Base-by-base conservation (phyloP, 37 sponge, comb jelly and placozoan genomes). In the Oopsacas minuta region DNA sequence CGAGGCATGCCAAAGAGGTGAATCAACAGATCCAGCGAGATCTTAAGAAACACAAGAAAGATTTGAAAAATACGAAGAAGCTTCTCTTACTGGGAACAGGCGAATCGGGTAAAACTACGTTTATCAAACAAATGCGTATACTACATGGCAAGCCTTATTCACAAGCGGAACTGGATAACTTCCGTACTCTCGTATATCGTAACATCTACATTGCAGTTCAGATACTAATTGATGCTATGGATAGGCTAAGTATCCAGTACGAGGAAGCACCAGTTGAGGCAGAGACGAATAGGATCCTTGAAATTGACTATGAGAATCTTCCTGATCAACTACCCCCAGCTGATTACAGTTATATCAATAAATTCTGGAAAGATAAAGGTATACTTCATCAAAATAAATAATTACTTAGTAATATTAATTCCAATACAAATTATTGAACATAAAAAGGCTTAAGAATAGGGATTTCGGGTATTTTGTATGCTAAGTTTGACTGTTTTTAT, bases 51-150 rank as follows among this genome's bases (percentile, higher is more conserved):
- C 88, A 91, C 83, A 91, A 88, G 75, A 89, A 86, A 52, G 87
- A 91, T 20, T 37, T 84, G 1, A 88, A 88, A 10, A 88, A 89
- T 32, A 93, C 94, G 75, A 87, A 91, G 42, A 97, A 97, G 87
- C 90, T 97, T 15, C 86, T 97, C 35, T 75, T 97, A 12, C 82
- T 97, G 34, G 99, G 99, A 0, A 95, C 95, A 0, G 99, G 99
- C 30, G 99, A 97, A 36, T 87, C 94, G 36, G 99, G 99, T 17
- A 97, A 97, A 88, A 94, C 93, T 39, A 97, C 99, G 0, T 97
- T 97, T 83, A 94, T 97, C 84, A 97, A 97, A 82, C 99, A 97
- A 83, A 97, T 97, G 99, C 53, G 93, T 38, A 94, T 97, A 49
- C 94, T 97, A 38, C 99, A 97, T 52, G 99, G 99, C 0, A 52